phyloP scores from a whole-genome alignment of 2,797 vertebrate species.

The Malacoctenus gilli region DNA sequence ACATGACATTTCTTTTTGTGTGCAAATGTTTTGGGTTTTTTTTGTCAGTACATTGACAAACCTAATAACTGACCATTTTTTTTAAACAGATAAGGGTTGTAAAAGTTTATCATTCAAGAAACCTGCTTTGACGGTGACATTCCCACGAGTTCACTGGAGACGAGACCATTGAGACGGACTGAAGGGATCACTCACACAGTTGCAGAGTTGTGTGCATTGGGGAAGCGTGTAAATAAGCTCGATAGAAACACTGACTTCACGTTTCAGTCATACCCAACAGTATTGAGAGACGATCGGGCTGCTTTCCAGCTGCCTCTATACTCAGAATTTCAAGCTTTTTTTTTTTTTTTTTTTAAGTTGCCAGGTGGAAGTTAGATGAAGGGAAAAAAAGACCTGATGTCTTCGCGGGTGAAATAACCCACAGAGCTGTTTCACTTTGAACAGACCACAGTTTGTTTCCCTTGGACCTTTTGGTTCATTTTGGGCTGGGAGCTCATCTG shows the following conservation, averaged over 20 bases:
- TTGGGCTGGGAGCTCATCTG: no score
- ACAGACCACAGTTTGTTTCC: no score
- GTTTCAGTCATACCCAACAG: constrained; percentile 40
- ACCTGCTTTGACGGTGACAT: constrained; percentile 44
- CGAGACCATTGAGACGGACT: constrained; percentile 24
- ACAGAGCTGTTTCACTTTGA: no score
- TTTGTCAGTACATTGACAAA: constrained; percentile 9
- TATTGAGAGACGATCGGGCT: no score
- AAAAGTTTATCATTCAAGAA: constrained; percentile 14
- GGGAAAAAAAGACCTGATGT: no score
- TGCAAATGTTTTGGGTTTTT: constrained; percentile 16
- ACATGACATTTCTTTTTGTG: constrained; percentile 22
- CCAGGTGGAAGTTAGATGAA: no score
- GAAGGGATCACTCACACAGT: constrained; percentile 32
- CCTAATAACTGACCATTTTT: constrained; percentile 7
- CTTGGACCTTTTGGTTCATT: no score
- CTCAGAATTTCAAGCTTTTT: no score
- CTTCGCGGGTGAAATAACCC: no score
- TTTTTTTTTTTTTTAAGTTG: no score
- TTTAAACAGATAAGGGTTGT: constrained; percentile 7
- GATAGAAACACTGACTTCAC: constrained; percentile 13
- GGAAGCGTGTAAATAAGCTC: constrained; percentile 46
- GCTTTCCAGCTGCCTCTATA: no score
- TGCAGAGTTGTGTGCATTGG: constrained; percentile 22
- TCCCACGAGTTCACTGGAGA: constrained; percentile 32